Percentiles rank a stretch among this genome's conserved stretches.
Evolutionary conservation across 2,797 vertebrate species (phyloP).

Genomic region (Crenichthys baileyi): DNA sequence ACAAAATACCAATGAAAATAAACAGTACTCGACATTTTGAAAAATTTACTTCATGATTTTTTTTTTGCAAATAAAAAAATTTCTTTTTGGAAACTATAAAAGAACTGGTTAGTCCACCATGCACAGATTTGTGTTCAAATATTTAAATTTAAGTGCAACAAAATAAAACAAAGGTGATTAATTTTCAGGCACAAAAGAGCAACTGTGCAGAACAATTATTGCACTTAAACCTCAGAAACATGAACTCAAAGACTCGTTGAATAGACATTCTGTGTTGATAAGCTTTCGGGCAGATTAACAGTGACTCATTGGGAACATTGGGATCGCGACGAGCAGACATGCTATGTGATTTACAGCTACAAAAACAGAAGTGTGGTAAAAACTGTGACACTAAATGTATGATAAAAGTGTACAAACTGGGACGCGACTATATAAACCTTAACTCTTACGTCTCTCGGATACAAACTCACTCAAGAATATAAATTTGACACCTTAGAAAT

Average conservation of each 20-base stretch:
- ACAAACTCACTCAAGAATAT: conserved; percentile 53
- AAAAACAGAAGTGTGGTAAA: conserved; percentile 29
- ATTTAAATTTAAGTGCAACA: neutral
- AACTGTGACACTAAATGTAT: conserved; percentile 32
- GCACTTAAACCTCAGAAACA: conserved; percentile 65
- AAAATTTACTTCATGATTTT: neutral
- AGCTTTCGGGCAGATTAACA: conserved; percentile 55
- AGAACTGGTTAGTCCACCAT: neutral
- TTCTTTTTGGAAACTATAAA: neutral
- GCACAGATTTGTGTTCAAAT: neutral
- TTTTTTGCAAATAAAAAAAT: neutral
- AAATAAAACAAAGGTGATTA: neutral
- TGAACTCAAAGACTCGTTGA: conserved; percentile 52
- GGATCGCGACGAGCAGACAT: conserved; percentile 58
- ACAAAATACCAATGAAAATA: neutral
- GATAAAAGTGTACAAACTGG: conserved; percentile 45
- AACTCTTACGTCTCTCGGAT: conserved; percentile 56
- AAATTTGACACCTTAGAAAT: conserved; percentile 56
- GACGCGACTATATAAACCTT: conserved; percentile 39
- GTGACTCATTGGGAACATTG: conserved; percentile 65
- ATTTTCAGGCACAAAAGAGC: conserved; percentile 2
- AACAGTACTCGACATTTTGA: neutral
- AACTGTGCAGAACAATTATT: conserved; percentile 75
- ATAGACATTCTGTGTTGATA: conserved; percentile 41
- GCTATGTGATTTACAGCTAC: conserved; percentile 51